These are phyloP conservation scores for Phaonia tiefii DNA, from an alignment of 2,888 invertebrate species.

Conservation along the genomic window DNA sequence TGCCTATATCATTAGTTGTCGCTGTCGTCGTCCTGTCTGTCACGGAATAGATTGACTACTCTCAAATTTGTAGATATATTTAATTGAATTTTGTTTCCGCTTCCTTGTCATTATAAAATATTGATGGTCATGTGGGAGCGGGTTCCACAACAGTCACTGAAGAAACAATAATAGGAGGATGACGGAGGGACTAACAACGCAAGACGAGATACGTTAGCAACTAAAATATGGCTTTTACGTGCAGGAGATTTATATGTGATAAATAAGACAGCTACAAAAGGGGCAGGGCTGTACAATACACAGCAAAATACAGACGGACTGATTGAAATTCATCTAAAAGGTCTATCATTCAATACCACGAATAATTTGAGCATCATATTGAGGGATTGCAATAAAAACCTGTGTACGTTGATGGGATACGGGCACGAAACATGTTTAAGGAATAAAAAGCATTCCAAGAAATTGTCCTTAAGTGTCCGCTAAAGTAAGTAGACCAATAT, in stretches of 20 bases:
- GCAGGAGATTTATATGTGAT: slow-evolving; percentile 30
- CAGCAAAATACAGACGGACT: neutral
- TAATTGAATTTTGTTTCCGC: slow-evolving; percentile 53
- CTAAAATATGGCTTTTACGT: slow-evolving; percentile 17
- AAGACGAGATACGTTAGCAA: neutral
- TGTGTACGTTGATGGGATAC: neutral
- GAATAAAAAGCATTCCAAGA: no score
- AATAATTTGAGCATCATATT: neutral
- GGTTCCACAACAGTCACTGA: neutral
- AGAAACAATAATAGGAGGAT: neutral
- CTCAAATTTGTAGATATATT: slow-evolving; percentile 48
- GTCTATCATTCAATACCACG: neutral
- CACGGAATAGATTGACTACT: slow-evolving; percentile 6
- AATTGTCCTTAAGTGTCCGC: no score
- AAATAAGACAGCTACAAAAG: slow-evolving; percentile 13
- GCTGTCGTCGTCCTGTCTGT: no score
- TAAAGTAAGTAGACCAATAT: no score
- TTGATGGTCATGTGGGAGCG: slow-evolving; percentile 2
- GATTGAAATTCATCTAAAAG: neutral
- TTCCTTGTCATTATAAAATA: slow-evolving; percentile 35
- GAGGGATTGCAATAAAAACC: neutral
- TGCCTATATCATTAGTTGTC: no score
- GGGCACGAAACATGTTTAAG: slow-evolving; percentile 1
- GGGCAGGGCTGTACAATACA: slow-evolving; percentile 15
- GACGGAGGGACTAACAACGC: neutral